Evolutionary conservation across 2,888 invertebrate species (phyloP).

Genomic region (Augochlorella aurata): DNA sequence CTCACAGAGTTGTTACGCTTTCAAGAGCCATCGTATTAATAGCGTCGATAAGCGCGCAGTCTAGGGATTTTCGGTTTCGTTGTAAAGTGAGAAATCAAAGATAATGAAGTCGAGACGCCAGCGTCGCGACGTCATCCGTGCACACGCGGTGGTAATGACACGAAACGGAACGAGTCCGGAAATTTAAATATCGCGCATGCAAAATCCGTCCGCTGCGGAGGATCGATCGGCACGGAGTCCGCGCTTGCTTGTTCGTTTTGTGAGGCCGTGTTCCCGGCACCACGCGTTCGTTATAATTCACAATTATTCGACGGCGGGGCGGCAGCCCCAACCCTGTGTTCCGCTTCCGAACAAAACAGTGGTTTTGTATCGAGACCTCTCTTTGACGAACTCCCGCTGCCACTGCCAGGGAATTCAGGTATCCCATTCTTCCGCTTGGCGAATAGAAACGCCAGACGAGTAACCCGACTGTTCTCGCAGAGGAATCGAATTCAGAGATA

Average conservation of each 20-base stretch:
- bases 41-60: no score
- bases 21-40: no score
- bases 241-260: conserved; percentile 20
- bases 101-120: not conserved
- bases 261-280: not conserved
- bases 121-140: not conserved
- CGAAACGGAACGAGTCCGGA: conserved; percentile 23
- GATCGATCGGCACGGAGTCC: conserved; percentile 29
- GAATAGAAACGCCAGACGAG: not conserved
- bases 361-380: conserved; percentile 5
- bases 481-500: not conserved
- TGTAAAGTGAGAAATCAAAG: no score
- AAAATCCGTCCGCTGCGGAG: conserved; percentile 20
- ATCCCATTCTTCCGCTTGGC: conserved; percentile 3
- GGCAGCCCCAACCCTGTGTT: not conserved
- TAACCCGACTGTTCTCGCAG: not conserved
- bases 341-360: conserved; percentile 16
- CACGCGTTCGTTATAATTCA: conserved; percentile 31
- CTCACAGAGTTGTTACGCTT: no score
- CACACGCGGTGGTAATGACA: conserved; percentile 15
- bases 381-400: conserved; percentile 20
- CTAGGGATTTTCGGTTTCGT: no score
- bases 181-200: conserved; percentile 39
- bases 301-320: conserved; percentile 20
- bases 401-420: conserved; percentile 1